Evolutionary conservation across 2,113 vertebrate species (phyloP), one percentile per base, ranked within the genome.

Genomic region (Psephotus haematonotus): DNA sequence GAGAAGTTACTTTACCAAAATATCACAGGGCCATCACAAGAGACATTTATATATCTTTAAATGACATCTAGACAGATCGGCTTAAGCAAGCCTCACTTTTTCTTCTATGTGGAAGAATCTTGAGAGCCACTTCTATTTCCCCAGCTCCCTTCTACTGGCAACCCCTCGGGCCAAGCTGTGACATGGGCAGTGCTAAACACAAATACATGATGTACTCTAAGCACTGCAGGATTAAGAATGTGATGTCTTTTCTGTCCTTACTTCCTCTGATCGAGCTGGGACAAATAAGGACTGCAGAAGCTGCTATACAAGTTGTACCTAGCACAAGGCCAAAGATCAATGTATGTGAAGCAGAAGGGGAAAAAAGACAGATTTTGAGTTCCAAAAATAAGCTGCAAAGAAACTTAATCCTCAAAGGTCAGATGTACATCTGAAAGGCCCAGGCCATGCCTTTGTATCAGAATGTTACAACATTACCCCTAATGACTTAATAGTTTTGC

Each of bases 381-480:
- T 95, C 63, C 68, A 95, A 94, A 93, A 95, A 94, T 90, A 95
- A 97, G 72, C 87, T 95, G 95, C 4, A 2, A 95, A 93, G 96
- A 95, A 96, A 97, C 72, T 75, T 95, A 97, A 97, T 97, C 97
- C 64, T 55, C 68, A 82, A 79, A 97, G 94, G 96, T 97, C 96
- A 97, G 91, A 94, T 53, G 82, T 77, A 72, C 92, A 91, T 81
- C 79, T 84, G 80, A 94, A 96, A 97, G 88, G 79, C 50, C 88
- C 81, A 88, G 74, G 93, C 79, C 59, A 8, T 33, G 33, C 53
- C 74, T 94, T 94, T 96, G 92, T 96, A 95, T 96, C 75, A 92
- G 86, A 95, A 92, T 89, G 89, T 91, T 93, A 95, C 91, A 96
- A 98, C 97, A 95, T 91, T 91, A 95, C 87, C 84, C 72, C 77